phyloP scores from a whole-genome alignment of 2,113 vertebrate species.

The Anoplopoma fimbria region DNA sequence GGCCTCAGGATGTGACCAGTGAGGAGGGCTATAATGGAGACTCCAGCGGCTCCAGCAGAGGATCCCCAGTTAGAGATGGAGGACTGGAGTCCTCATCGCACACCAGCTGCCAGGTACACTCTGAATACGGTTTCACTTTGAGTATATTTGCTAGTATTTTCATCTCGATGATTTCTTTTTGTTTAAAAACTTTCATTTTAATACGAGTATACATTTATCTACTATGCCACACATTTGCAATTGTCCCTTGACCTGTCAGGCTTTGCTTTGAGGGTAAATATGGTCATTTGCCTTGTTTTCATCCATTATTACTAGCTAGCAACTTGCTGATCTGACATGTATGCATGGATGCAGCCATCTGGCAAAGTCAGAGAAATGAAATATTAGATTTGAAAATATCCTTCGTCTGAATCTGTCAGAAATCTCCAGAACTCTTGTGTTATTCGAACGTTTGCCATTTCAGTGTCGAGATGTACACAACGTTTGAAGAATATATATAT shows the following conservation, averaged over 20 bases:
- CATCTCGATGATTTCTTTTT: neutral
- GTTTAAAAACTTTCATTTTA: neutral
- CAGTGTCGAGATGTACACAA: neutral
- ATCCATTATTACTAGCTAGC: neutral
- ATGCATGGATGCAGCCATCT: neutral
- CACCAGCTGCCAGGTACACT: constrained; percentile 81
- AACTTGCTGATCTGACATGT: no score
- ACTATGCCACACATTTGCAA: neutral
- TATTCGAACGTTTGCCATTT: neutral
- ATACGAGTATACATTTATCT: neutral
- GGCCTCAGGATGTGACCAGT: constrained; percentile 82
- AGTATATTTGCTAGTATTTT: neutral
- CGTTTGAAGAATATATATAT: neutral
- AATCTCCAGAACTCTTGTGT: no score
- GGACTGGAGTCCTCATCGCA: constrained; percentile 44
- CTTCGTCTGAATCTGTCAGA: neutral
- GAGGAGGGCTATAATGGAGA: constrained; percentile 72
- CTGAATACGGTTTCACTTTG: neutral
- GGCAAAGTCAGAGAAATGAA: neutral
- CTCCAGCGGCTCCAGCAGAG: constrained; percentile 67
- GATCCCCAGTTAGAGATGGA: constrained; percentile 41
- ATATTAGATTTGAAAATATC: neutral
- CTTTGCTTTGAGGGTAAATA: neutral
- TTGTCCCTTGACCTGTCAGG: neutral
- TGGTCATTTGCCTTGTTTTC: neutral